A percentile compares a stretch with the other conserved stretches of the same genome.
phyloP scores from a whole-genome alignment of 2,888 invertebrate species.

The Cataglyphis rosenhaueri region DNA sequence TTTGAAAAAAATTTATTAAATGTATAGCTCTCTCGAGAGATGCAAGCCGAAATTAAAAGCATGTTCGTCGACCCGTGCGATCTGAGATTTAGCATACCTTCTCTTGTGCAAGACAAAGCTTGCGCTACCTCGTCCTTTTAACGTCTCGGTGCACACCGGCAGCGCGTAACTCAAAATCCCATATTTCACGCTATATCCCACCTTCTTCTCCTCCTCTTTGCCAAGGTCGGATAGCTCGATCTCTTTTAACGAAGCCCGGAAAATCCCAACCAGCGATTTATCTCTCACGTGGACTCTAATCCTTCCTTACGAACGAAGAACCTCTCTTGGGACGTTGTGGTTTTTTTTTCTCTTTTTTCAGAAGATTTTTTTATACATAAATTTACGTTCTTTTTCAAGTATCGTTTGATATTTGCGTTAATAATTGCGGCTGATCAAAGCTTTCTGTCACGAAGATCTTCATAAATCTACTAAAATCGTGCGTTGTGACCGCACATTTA shows the following conservation, averaged over 20 bases:
- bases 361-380: constrained; percentile 24
- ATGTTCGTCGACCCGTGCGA: neutral
- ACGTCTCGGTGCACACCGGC: constrained; percentile 10
- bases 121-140: constrained; percentile 41
- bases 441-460: neutral
- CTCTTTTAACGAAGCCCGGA: constrained; percentile 58
- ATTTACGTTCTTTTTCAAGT: neutral
- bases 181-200: constrained; percentile 35
- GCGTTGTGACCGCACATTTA: neutral
- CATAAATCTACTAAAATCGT: neutral
- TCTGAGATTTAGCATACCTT: constrained; percentile 23
- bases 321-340: constrained; percentile 28
- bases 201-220: neutral
- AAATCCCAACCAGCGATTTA: constrained; percentile 62
- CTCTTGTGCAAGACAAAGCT: constrained; percentile 25
- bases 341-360: neutral
- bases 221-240: constrained; percentile 35
- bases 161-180: constrained; percentile 41
- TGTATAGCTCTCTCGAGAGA: neutral
- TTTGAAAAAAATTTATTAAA: constrained; percentile 6
- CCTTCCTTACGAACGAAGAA: constrained; percentile 52
- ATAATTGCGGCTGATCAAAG: constrained; percentile 14
- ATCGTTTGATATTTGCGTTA: constrained; percentile 4
- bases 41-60: constrained; percentile 4
- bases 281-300: constrained; percentile 62